phyloP scores from a whole-genome alignment of 37 sponge, comb jelly and placozoan species.

The Geodia barretti region DNA sequence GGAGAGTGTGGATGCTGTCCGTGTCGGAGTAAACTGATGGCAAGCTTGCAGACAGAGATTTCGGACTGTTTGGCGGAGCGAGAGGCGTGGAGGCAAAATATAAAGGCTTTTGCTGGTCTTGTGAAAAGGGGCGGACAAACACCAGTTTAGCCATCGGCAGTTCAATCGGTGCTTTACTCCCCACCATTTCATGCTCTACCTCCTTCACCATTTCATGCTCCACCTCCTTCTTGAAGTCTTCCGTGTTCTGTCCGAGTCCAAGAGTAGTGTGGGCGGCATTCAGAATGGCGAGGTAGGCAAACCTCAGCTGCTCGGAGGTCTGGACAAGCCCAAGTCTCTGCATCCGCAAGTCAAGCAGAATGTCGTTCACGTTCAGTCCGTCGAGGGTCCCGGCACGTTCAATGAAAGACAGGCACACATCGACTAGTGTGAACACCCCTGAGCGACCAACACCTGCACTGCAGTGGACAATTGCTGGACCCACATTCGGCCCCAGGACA shows the following conservation, averaged over 20 bases:
- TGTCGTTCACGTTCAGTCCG: slow-evolving; percentile 48
- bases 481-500: slow-evolving; percentile 44
- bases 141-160: too few species aligned
- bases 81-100: too few species aligned
- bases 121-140: too few species aligned
- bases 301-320: slow-evolving; percentile 95
- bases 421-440: slow-evolving; percentile 90
- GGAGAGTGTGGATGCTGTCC: too few species aligned
- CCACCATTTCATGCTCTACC: slow-evolving; percentile 30
- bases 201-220: slow-evolving; percentile 35
- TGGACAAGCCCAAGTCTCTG: slow-evolving; percentile 94
- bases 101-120: too few species aligned
- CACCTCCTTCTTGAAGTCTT: neutral
- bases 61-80: too few species aligned
- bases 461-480: slow-evolving; percentile 91
- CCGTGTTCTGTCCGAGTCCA: neutral
- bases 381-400: slow-evolving; percentile 31
- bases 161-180: too few species aligned
- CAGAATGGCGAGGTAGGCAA: slow-evolving; percentile 87
- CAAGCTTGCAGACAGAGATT: too few species aligned
- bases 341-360: slow-evolving; percentile 74
- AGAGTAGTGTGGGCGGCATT: slow-evolving; percentile 55
- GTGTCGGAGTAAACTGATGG: too few species aligned
- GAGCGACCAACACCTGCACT: slow-evolving; percentile 95
- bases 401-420: slow-evolving; percentile 54